Base-by-base conservation (phyloP, 2,888 invertebrate genomes). In the Acanthosoma haemorrhoidale region DNA sequence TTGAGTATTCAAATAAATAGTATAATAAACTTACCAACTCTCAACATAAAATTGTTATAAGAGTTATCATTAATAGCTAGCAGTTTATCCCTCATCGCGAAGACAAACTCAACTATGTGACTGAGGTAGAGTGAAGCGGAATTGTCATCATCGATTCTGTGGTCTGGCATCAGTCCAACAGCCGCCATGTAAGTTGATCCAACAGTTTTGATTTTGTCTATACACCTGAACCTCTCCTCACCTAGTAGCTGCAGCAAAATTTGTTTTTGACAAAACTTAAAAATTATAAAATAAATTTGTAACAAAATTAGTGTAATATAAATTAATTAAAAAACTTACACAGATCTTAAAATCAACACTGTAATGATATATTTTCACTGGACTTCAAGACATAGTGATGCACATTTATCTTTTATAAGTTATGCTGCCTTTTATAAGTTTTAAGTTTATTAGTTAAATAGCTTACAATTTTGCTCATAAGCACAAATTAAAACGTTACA, bases 181-280 rank as follows among this genome's bases (percentile, higher is more conserved):
- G 94, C 94, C 1, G 92, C 93, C 94, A 95, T 94, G 80, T 94
- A 96, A 0, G 94, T 94, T 4, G 92, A 92, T 9, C 94, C 94
- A 6, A 94, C 91, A 0, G 94, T 95, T 83, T 95, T 95, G 75
- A 95, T 94, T 81, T 95, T 95, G 81, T 94, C 94, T 76, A 95
- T 90, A 32, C 91, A 88, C 77, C 87, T 86, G 78, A 94, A 95
- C 43, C 91, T 83, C 74, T 93, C 92, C 77, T 94, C 92, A 72
- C 90, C 89, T 66, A 95, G 80, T 34, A 94, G 82, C 89, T 91
- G 79, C 71, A 77, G 75, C 73, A 2, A 15, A 6, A 36, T 2
- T 21, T 38, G 34, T 15, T 9, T 18, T 64, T 68, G 57, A 68
- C 61, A 64, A 18, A 73, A 13, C 16, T 57, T 34, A 29, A 36